Base-by-base conservation (phyloP, 2,797 vertebrate species). In the Trachops cirrhosus region DNA sequence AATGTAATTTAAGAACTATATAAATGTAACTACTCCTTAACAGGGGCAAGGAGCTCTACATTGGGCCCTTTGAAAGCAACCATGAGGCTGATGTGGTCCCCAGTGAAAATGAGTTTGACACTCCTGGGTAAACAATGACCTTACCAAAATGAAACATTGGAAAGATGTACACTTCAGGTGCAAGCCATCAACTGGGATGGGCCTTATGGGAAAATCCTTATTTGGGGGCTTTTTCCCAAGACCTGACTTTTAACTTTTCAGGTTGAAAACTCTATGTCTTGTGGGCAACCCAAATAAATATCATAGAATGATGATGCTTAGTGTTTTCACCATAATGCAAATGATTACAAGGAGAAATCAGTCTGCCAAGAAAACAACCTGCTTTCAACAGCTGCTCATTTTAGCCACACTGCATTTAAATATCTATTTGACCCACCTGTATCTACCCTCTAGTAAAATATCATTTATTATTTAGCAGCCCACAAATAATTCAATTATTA, bases 401-500 rank as follows among this genome's bases (percentile, higher is more conserved):
- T 82, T 54, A 78, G 11, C 32, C 34, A 21, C 52, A 95, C 21
- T 16, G 32, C 3, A 50, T 34, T 83, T 75, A 91, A 78, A 50
- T 29, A 64, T 46, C 16, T 80, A 34, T 37, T 75, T 59, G 57
- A 52, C 10, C 32, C 52, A 46, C 34, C 19, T 26, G 21, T 54
- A 24, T 54, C 21, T 54, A 54, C 52, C 52, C 52, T 22, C 19
- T 57, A 10, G 9, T 26, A 57, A 57, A 57, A 57, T 12, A 48
- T 18, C 5, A 6, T 41, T 67, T 90, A 80, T 48, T 80, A 41
- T 80, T 67, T 64, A n/a, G 15, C 52, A 74, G 5, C 26, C 7
- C 34, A 86, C 24, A 70, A 71, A 77, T 90, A 89, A 96, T 74
- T 94, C 15, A 26, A 44, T 71, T 46, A 7, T 87, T 50, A 74